Conservation (phyloP, 2,797 vertebrate genomes). For the Manis pentadactyla region DNA sequence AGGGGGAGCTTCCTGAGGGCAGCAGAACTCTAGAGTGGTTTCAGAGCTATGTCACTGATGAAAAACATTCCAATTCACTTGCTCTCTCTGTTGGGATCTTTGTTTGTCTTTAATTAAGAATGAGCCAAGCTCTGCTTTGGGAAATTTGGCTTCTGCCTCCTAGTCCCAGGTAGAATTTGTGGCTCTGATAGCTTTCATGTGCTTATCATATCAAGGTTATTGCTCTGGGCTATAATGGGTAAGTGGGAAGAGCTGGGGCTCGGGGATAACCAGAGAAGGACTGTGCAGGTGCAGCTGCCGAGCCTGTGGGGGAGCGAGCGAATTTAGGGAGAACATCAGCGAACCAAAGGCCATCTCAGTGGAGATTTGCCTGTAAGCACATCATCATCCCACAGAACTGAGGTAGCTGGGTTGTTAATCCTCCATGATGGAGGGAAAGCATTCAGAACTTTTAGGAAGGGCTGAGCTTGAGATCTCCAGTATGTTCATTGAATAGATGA, state of each 20-base stretch:
- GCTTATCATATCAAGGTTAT: not conserved
- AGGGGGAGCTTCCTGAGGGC: not conserved
- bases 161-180: not conserved
- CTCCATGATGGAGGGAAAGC: not conserved
- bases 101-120: constrained; percentile 48
- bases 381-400: not conserved
- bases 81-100: not conserved
- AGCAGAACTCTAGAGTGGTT: not conserved
- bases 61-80: not conserved
- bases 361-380: not conserved
- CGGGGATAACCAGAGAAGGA: not conserved
- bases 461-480: not conserved
- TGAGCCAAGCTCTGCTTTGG: not conserved
- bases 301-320: not conserved
- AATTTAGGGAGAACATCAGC: not conserved
- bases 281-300: not conserved
- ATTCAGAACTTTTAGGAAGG: not conserved
- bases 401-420: not conserved
- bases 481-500: not conserved
- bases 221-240: not conserved
- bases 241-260: not conserved
- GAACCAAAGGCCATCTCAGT: not conserved
- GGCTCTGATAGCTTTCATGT: not conserved
- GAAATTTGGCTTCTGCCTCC: not conserved
- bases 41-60: not conserved